Percentiles rank a stretch among this genome's conserved stretches.
Conservation (phyloP, 2,888 invertebrate species). For the Hymenopus coronatus region DNA sequence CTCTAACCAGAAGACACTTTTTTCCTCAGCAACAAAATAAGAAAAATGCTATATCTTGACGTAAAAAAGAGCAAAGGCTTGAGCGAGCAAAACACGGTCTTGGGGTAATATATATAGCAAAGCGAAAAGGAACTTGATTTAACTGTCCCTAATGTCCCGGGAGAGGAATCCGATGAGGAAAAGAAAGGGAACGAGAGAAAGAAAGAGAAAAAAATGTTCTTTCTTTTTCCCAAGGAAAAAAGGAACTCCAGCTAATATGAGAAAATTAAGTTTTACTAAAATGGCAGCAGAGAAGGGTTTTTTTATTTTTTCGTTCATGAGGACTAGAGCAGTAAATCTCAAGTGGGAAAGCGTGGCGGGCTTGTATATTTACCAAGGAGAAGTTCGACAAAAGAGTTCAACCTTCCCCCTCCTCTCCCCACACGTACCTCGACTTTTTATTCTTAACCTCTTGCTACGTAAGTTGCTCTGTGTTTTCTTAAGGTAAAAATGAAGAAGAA, state of each 20-base stretch:
- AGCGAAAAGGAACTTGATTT: slow-evolving; percentile 39
- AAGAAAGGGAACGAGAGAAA: background rate
- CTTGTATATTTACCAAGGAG: slow-evolving; percentile 20
- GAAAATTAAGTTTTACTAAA: slow-evolving; percentile 44
- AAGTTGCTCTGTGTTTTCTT: background rate
- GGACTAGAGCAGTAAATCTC: background rate
- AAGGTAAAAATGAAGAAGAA: background rate
- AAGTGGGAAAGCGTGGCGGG: slow-evolving; percentile 1
- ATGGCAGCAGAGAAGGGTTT: slow-evolving; percentile 35
- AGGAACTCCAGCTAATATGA: slow-evolving; percentile 41
- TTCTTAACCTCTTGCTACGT: background rate
- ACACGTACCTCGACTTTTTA: background rate
- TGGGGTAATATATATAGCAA: background rate
- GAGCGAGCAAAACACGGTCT: background rate
- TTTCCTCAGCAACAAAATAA: background rate
- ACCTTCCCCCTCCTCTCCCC: background rate
- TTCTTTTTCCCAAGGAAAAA: slow-evolving; percentile 25
- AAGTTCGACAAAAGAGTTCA: slow-evolving; percentile 28
- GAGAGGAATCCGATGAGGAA: slow-evolving; percentile 34
- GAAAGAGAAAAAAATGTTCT: slow-evolving; percentile 25
- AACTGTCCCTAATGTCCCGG: slow-evolving; percentile 41
- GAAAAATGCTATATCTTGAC: background rate
- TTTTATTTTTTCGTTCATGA: background rate
- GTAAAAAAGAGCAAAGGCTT: background rate
- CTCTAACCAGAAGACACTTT: background rate